Evolutionary conservation across 92 coral and sea anemone species (phyloP).

Genomic region (Zoanthus solanderi): DNA sequence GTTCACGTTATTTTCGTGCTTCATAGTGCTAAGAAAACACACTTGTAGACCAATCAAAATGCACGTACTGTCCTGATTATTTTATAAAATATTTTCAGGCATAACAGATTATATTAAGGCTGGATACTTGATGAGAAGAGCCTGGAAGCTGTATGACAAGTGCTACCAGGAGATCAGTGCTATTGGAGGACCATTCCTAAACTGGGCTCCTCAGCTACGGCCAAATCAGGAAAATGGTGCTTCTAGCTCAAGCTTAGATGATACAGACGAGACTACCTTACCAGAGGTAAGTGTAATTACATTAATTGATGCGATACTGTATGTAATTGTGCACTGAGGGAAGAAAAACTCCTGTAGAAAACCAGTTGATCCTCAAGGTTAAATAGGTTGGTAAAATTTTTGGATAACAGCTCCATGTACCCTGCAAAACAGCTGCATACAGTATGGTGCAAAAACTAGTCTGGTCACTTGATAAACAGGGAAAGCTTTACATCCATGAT

Average conservation of each 20-base stretch:
- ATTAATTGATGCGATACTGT: background rate
- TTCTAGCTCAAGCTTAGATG: conserved; percentile 64
- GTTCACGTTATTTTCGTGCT: too few species aligned
- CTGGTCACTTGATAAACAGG: too few species aligned
- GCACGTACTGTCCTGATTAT: too few species aligned
- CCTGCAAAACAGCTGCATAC: too few species aligned
- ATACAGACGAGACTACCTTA: conserved; percentile 59
- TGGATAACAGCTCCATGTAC: background rate
- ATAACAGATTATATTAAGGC: conserved; percentile 96
- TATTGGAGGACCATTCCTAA: conserved; percentile 89
- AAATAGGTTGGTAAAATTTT: too few species aligned
- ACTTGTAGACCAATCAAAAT: too few species aligned
- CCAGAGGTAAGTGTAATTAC: conserved; percentile 8
- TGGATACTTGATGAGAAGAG: conserved; percentile 91
- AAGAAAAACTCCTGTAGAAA: too few species aligned
- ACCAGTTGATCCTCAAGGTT: too few species aligned
- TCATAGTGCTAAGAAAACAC: too few species aligned
- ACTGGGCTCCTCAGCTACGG: conserved; percentile 83
- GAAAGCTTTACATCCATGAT: too few species aligned
- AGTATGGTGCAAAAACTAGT: too few species aligned
- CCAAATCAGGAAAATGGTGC: conserved; percentile 71
- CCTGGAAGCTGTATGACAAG: conserved; percentile 96
- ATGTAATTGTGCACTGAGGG: background rate
- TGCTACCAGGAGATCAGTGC: conserved; percentile 84
- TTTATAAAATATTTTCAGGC: conserved; percentile 56